These are phyloP conservation scores for Dicycla oo DNA, from an alignment of 2,888 invertebrate species.

Conservation along the genomic window DNA sequence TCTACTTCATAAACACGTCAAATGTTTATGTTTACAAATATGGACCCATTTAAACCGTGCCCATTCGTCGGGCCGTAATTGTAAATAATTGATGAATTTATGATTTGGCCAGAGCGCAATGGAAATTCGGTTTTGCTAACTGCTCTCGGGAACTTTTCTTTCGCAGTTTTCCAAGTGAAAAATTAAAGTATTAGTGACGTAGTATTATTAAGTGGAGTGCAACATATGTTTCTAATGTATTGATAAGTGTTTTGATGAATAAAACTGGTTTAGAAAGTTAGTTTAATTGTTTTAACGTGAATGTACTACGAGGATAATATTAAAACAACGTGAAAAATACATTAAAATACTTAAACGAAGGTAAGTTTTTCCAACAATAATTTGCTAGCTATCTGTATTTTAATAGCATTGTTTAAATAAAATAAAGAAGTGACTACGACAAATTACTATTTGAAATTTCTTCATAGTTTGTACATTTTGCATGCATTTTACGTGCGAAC, in stretches of 20 bases:
- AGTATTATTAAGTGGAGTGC: constrained; percentile 33
- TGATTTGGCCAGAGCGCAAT: constrained; percentile 45
- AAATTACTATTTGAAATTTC: not conserved
- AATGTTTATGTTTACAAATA: constrained; percentile 69
- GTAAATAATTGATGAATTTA: constrained; percentile 56
- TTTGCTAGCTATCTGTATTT: not conserved
- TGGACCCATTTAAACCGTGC: constrained; percentile 63
- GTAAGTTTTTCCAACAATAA: constrained; percentile 37
- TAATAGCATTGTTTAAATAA: not conserved
- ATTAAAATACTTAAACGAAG: constrained; percentile 19
- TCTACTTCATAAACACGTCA: constrained; percentile 56
- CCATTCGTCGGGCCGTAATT: constrained; percentile 65
- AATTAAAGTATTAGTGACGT: constrained; percentile 26
- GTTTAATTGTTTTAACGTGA: constrained; percentile 17
- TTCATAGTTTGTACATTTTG: not conserved
- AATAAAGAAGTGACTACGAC: not conserved
- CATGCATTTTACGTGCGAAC: not conserved
- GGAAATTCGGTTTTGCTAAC: constrained; percentile 49
- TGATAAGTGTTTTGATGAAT: constrained; percentile 11
- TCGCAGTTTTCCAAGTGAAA: constrained; percentile 42
- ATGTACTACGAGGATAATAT: constrained; percentile 3
- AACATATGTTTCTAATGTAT: constrained; percentile 13
- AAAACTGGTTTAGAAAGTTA: constrained; percentile 18
- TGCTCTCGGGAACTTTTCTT: constrained; percentile 48
- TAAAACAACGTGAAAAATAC: constrained; percentile 13